Evolutionary conservation across 2,113 vertebrate genomes (phyloP).

Genomic region (Carassius auratus): DNA sequence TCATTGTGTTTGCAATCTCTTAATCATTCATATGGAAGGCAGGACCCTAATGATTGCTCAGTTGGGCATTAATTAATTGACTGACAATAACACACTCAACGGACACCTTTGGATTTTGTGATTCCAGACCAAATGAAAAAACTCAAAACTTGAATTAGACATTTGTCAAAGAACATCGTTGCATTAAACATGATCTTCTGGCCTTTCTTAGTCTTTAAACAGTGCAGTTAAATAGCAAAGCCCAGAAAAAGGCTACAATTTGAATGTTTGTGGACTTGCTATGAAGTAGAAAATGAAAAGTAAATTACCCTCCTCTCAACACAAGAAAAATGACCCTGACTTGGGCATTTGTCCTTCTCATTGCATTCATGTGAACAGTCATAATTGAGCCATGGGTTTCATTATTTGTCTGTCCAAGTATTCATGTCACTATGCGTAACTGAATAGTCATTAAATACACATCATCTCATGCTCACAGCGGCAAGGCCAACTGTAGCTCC

Average conservation of each 20-base stretch:
- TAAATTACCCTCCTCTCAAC: neutral
- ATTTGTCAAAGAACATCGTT: neutral
- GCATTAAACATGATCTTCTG: neutral
- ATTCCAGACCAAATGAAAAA: neutral
- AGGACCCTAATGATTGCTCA: neutral
- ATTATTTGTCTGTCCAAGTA: neutral
- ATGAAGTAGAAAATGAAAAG: neutral
- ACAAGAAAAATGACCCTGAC: neutral
- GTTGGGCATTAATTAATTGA: neutral
- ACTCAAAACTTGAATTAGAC: neutral
- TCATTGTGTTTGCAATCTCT: neutral
- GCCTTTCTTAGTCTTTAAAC: neutral
- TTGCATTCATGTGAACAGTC: neutral
- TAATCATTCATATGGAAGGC: neutral
- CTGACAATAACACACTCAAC: neutral
- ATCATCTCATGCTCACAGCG: neutral
- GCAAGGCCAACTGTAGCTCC: neutral
- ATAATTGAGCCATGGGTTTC: neutral
- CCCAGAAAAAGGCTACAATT: neutral
- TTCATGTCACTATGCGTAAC: neutral
- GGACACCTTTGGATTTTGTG: neutral
- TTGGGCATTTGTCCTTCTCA: neutral
- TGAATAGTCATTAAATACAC: neutral
- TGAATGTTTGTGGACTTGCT: neutral
- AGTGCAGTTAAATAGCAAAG: neutral